These are phyloP conservation scores for Ahaetulla prasina DNA, from an alignment of 2,113 vertebrate genomes.

Conservation along the genomic window DNA sequence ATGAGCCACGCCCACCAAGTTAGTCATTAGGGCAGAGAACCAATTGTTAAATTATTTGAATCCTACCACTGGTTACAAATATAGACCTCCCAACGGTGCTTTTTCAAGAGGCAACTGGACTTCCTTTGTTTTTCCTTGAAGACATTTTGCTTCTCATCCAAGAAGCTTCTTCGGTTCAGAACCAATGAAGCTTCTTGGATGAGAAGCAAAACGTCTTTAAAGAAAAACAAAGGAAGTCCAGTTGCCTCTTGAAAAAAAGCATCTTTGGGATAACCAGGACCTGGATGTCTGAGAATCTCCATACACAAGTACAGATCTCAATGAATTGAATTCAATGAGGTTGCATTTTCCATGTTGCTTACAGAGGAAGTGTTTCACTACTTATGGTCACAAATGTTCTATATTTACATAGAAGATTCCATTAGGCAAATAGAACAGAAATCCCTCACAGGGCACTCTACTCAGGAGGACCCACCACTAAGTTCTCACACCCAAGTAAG, in stretches of 20 bases:
- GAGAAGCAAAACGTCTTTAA: too few relatives aligned
- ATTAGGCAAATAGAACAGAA: not conserved
- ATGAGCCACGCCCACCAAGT: too few relatives aligned
- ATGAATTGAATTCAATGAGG: accelerated
- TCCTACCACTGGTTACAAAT: not conserved
- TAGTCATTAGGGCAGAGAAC: too few relatives aligned
- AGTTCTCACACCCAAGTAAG: not conserved
- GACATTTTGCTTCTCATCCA: not conserved
- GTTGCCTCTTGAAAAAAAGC: too few relatives aligned
- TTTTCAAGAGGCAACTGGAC: not conserved
- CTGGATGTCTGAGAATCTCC: not conserved
- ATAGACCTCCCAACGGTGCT: accelerated
- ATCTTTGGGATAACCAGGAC: not conserved
- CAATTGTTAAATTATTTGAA: too few relatives aligned
- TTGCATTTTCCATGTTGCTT: not conserved
- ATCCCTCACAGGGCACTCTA: not conserved
- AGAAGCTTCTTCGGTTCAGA: not conserved
- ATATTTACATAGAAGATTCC: not conserved
- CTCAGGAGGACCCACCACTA: not conserved
- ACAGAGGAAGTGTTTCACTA: not conserved
- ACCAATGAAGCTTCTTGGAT: too few relatives aligned
- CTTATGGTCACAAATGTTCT: not conserved
- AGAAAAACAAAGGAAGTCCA: too few relatives aligned
- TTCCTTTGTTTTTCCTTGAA: not conserved
- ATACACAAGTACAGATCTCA: accelerated